Conservation (phyloP, 2,888 invertebrate species). For the Ophioninae sp. region DNA sequence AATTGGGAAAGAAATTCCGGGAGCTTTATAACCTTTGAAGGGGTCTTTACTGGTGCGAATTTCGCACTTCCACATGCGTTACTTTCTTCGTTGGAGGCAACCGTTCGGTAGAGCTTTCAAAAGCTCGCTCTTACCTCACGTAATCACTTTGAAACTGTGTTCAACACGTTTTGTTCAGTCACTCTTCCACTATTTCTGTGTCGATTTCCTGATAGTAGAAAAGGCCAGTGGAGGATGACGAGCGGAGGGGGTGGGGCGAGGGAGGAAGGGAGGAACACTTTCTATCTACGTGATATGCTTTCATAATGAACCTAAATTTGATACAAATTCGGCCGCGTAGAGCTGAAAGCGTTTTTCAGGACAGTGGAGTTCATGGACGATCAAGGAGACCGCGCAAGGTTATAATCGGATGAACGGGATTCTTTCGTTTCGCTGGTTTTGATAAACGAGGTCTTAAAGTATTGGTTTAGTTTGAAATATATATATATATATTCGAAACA, state of each 20-base stretch:
- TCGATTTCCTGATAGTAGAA: no score
- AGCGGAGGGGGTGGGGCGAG: background rate
- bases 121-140: constrained; percentile 22
- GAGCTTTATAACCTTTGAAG: constrained; percentile 18
- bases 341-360: background rate
- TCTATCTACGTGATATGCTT: background rate
- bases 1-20: constrained; percentile 49
- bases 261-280: background rate
- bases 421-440: no score
- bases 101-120: constrained; percentile 25
- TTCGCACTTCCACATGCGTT: constrained; percentile 5
- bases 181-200: background rate
- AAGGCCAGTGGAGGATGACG: no score
- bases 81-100: background rate
- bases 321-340: background rate
- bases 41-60: background rate
- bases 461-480: no score
- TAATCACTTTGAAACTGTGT: constrained; percentile 21
- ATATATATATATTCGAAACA: no score
- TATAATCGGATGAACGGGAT: no score
- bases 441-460: no score
- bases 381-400: no score
- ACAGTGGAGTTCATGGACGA: no score
- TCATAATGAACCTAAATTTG: background rate
- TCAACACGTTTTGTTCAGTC: background rate